Evolutionary conservation across 2,797 vertebrate species (phyloP).

Genomic region (Perdix hodgsoniae): DNA sequence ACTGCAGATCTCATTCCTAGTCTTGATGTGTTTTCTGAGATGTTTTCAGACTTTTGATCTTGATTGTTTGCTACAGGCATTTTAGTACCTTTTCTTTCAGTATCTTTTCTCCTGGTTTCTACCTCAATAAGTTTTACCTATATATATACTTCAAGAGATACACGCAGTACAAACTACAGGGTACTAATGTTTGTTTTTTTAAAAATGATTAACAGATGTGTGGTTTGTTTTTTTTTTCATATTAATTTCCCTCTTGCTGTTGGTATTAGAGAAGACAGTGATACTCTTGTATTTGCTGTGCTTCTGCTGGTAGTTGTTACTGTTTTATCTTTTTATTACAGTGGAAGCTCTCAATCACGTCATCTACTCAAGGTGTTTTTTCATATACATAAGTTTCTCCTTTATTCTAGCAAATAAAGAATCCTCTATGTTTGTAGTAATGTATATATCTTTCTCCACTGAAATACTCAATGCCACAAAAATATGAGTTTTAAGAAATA

Average conservation of each 20-base stretch:
- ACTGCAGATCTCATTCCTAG: background rate
- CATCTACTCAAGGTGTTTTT: slow-evolving; percentile 19
- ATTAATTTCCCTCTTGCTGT: background rate
- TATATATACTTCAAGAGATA: too few species aligned
- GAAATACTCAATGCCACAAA: slow-evolving; percentile 7
- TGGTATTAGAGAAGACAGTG: background rate
- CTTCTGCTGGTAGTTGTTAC: slow-evolving; percentile 52
- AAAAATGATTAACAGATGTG: background rate
- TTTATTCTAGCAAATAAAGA: slow-evolving; percentile 39
- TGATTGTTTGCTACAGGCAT: background rate
- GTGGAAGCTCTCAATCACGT: background rate
- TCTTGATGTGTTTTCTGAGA: background rate
- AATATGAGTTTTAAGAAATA: slow-evolving; percentile 34
- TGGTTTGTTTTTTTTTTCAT: background rate
- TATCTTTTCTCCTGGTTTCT: background rate
- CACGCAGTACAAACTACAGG: background rate
- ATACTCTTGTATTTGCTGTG: slow-evolving; percentile 24
- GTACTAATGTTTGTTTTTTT: background rate
- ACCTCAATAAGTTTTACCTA: background rate
- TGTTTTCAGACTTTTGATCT: background rate
- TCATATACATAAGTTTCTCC: slow-evolving; percentile 22
- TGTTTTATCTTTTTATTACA: slow-evolving; percentile 52
- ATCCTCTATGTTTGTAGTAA: slow-evolving; percentile 47
- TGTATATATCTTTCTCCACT: slow-evolving; percentile 29
- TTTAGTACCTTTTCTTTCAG: background rate